These are phyloP conservation scores for Columbina picui DNA, from an alignment of 2,113 vertebrate genomes.

Conservation along the genomic window DNA sequence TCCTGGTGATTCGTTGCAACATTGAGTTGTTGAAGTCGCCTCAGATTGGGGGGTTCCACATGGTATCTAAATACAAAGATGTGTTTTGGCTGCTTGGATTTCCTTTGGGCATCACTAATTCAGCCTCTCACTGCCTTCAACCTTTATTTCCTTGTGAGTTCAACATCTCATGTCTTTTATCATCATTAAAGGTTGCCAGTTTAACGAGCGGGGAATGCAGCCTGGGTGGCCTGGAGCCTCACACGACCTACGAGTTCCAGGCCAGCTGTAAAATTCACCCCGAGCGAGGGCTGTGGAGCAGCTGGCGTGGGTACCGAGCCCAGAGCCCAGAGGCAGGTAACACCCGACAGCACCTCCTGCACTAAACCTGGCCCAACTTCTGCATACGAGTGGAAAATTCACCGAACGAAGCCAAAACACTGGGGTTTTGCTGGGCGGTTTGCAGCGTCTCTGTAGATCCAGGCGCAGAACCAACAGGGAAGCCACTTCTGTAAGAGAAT, in stretches of 20 bases:
- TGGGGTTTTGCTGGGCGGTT: background rate
- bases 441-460: background rate
- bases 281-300: constrained; percentile 71
- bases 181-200: constrained; percentile 43
- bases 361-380: fast-evolving
- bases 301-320: constrained; percentile 33
- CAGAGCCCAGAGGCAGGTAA: constrained; percentile 73
- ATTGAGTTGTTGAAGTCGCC: fast-evolving
- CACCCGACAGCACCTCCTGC: background rate
- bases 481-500: background rate
- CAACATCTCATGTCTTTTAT: fast-evolving
- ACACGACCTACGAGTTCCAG: constrained; percentile 76
- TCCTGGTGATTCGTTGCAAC: background rate
- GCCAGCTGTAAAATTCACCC: constrained; percentile 67
- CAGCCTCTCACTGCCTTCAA: background rate
- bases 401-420: fast-evolving
- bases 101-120: background rate
- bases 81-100: background rate
- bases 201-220: background rate
- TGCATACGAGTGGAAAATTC: background rate
- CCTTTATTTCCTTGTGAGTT: fast-evolving
- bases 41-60: background rate
- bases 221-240: constrained; percentile 63
- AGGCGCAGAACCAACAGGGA: fast-evolving
- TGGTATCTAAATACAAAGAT: fast-evolving